Evolutionary conservation across 2,797 vertebrate species (phyloP), one percentile per base, ranked within the genome.

Genomic region (Pseudopleuronectes americanus): DNA sequence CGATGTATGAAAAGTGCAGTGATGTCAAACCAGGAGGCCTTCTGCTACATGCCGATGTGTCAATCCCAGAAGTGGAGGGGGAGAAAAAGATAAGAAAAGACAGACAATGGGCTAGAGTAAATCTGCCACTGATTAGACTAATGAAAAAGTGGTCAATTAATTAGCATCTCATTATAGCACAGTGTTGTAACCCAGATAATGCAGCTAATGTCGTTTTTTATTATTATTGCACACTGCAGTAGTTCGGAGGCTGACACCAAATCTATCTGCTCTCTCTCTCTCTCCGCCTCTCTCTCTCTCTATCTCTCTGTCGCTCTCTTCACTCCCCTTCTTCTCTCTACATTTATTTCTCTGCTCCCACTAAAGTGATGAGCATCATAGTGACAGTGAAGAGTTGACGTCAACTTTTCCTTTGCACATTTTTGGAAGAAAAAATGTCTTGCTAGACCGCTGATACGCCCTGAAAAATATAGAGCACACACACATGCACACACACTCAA

Each of bases 111-210:
- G 68, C 71, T 56, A 28, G 74, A 83, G 76, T 71, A 72, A 90
- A 87, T 88, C 85, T 81, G 67, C 75, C 83, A 83, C 68, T 85
- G 83, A 90, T 88, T 87, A 79, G 80, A 84, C 76, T 79, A 84
- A 88, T 87, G 79, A 86, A 81, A 83, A 88, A 80, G 74, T 83
- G 71, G 76, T 62, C 87, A 90, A 87, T 85, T 87, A 91, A 90
- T 92, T 91, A 85, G 83, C 83, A 87, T 91, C 83, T 90, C 81
- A 87, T 91, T 89, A 84, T 63, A 81, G 70, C 68, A 79, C 76
- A 70, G 71, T 59, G 64, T 69, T 83, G 79, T 87, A 85, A 84
- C 76, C 64, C 83, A 86, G 81, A 88, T 87, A 87, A 85, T 83
- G 74, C 71, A 77, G 80, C 77, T 76, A 72, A 86, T 86, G 67